A percentile compares a stretch with the other conserved stretches of the same genome.
phyloP scores from a whole-genome alignment of 2,888 invertebrate genomes.

The Dryomyza anilis region DNA sequence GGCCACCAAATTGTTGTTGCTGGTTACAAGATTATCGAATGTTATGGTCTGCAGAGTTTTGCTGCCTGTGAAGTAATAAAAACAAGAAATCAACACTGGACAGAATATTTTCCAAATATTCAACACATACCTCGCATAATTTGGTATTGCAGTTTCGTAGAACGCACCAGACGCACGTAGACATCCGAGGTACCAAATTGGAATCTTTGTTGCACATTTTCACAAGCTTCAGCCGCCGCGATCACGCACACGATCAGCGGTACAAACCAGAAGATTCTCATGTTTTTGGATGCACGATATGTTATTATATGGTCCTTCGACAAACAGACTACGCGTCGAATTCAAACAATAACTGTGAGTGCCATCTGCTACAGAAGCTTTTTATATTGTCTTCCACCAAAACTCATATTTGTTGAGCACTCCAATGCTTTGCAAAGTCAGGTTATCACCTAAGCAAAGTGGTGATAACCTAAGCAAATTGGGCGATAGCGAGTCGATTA shows the following conservation, averaged over 20 bases:
- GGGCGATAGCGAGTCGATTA: too few species aligned
- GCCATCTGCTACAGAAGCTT: too few species aligned
- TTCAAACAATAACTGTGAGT: too few species aligned
- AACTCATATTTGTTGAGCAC: too few species aligned
- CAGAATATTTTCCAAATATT: neutral
- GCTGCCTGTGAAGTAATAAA: conserved; percentile 35
- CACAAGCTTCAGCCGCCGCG: conserved; percentile 36
- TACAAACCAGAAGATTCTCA: neutral
- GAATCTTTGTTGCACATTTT: conserved; percentile 46
- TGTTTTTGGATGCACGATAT: neutral
- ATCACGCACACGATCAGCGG: neutral
- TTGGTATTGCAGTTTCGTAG: conserved; percentile 49
- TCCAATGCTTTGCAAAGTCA: too few species aligned
- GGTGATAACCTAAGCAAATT: too few species aligned
- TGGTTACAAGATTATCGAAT: conserved; percentile 50
- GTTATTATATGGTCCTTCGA: too few species aligned
- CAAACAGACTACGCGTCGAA: too few species aligned
- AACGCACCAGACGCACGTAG: conserved; percentile 45
- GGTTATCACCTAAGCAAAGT: too few species aligned
- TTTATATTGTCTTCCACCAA: too few species aligned
- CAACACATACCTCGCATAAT: conserved; percentile 46
- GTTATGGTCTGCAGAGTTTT: conserved; percentile 46
- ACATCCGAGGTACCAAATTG: conserved; percentile 51
- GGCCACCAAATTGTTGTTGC: conserved; percentile 39
- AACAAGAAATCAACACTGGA: neutral